Base-by-base conservation (phyloP, 2,797 vertebrate genomes). In the Phyllotis vaccarum region DNA sequence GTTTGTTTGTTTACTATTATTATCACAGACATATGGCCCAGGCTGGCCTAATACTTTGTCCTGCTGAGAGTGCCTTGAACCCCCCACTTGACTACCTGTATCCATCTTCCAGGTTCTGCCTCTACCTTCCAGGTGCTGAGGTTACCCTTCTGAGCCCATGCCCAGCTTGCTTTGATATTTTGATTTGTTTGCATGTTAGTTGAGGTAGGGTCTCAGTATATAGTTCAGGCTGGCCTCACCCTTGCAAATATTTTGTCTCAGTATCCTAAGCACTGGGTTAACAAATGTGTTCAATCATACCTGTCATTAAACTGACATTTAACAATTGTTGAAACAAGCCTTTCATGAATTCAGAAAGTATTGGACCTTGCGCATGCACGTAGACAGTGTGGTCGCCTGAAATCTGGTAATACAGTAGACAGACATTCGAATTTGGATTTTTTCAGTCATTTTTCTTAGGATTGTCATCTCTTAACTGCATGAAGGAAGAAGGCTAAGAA, bases 251-350 rank as follows among this genome's bases (percentile, higher is more conserved):
- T 66, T 60, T 46, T 91, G 40, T 31, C 34, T 86, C n/a, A 62
- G 46, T 49, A 31, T 31, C 46, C n/a, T 10, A 34, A 64, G 60
- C 11, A 19, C n/a, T 86, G 29, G n/a, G 49, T 29, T 86, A 54
- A n/a, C 37, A 68, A 40, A 37, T 29, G 27, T 92, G 19, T 22
- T 13, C n/a, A 1, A 86, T 8, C 46, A 7, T 19, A 29, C 4
- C 9, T 14, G 3, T 31, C 72, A n/a, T 81, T 76, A 10, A 90
- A 78, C 3, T 86, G 43, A 58, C 78, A 93, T 93, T 79, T 76
- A 90, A 90, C 93, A 52, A 60, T 34, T n/a, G 92, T 88, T 79
- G 49, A 75, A 96, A 86, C 31, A 93, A 49, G 54, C 49, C 56
- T 27, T 70, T 92, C 1, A 27, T 58, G 66, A 89, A 40, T 54